These are phyloP conservation scores for Thomomys bottae DNA, from an alignment of 2,113 vertebrate genomes.

Conservation along the genomic window DNA sequence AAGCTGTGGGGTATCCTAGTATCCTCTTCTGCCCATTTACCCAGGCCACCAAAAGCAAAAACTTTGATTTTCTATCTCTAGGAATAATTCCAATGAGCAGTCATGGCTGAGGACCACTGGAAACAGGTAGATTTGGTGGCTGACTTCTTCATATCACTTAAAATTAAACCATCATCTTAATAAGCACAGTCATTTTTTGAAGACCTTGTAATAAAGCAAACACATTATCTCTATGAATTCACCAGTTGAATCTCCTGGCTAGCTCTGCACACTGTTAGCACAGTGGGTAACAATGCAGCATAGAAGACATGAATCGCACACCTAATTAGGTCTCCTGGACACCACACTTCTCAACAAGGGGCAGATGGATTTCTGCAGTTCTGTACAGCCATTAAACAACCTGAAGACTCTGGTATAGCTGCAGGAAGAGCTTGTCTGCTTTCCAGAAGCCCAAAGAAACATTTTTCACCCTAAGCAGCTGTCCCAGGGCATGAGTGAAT, in stretches of 20 bases:
- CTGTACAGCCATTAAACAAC: constrained; percentile 17
- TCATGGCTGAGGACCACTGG: neutral
- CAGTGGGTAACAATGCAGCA: neutral
- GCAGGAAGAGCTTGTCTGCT: constrained; percentile 20
- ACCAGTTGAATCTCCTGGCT: neutral
- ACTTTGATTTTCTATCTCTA: neutral
- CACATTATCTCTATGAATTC: neutral
- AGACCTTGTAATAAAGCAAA: neutral
- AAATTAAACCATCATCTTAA: constrained; percentile 25
- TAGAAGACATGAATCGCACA: neutral
- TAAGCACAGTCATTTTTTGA: neutral
- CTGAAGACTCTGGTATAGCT: constrained; percentile 35
- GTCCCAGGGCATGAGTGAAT: constrained; percentile 31
- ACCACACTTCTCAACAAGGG: neutral
- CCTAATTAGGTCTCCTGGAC: neutral
- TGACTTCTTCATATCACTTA: neutral
- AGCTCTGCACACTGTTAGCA: neutral
- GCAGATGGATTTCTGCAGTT: neutral
- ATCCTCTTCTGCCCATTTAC: neutral
- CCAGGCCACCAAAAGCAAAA: neutral
- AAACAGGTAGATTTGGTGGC: neutral
- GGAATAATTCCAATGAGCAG: neutral
- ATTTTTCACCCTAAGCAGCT: constrained; percentile 60
- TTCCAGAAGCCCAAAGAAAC: constrained; percentile 23
- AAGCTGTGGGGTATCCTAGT: neutral